Percentiles rank a stretch among this genome's conserved stretches.
Conservation (phyloP, 2,113 vertebrate species). For the Hyaena hyaena region DNA sequence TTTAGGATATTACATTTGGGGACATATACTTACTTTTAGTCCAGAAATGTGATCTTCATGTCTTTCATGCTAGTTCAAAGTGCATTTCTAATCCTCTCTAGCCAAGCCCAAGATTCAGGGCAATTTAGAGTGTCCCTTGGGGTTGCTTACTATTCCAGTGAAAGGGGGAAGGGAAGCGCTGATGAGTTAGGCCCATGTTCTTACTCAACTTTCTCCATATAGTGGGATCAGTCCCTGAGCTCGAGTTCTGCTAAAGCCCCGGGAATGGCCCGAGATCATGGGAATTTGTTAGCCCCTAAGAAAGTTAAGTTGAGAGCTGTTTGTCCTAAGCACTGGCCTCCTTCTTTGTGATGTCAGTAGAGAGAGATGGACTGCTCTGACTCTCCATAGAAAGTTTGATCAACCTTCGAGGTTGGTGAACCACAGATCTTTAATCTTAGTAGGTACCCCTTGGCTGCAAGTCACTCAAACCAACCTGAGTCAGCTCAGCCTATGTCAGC, state of each 20-base stretch:
- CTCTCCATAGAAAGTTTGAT: neutral
- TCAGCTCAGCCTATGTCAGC: neutral
- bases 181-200: neutral
- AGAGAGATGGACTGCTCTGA: neutral
- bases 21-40: neutral
- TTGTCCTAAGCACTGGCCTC: neutral
- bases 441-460: neutral
- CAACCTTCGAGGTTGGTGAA: neutral
- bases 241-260: neutral
- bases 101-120: neutral
- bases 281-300: neutral
- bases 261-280: neutral
- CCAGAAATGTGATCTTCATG: conserved; percentile 29
- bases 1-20: neutral
- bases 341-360: neutral
- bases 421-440: neutral
- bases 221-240: neutral
- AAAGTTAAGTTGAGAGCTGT: neutral
- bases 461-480: neutral
- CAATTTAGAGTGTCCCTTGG: neutral
- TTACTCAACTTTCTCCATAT: neutral
- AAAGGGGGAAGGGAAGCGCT: neutral
- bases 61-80: neutral
- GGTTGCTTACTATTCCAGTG: neutral
- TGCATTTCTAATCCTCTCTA: neutral